Percentiles rank a stretch among this genome's conserved stretches.
phyloP scores from a whole-genome alignment of 1,140 invertebrate species.

The Eumaeus atala region DNA sequence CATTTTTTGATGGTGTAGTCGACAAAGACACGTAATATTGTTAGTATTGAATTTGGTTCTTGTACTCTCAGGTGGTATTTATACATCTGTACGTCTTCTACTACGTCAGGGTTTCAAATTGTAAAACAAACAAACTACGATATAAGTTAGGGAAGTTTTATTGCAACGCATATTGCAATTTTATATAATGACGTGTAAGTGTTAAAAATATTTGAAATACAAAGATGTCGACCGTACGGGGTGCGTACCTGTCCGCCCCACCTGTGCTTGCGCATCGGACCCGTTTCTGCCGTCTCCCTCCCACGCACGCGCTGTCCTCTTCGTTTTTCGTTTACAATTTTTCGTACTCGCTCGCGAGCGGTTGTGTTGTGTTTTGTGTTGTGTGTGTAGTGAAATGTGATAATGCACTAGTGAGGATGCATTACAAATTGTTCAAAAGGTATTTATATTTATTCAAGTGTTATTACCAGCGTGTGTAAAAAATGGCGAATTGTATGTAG shows the following conservation, averaged over 20 bases:
- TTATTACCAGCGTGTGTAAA: neutral
- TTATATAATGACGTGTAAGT: conserved; percentile 5
- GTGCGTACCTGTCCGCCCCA: conserved; percentile 31
- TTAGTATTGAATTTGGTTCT: too few species aligned
- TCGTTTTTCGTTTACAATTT: conserved; percentile 41
- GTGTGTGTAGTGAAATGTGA: conserved; percentile 32
- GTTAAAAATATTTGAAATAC: conserved; percentile 11
- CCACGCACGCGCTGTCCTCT: conserved; percentile 29
- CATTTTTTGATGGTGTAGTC: too few species aligned
- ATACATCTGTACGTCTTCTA: too few species aligned
- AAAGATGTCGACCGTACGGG: conserved; percentile 5
- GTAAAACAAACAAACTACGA: too few species aligned
- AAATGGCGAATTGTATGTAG: too few species aligned
- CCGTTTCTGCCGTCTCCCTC: conserved; percentile 40
- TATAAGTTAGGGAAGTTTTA: too few species aligned
- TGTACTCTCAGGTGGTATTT: too few species aligned
- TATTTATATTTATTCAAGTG: conserved; percentile 32
- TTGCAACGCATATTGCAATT: too few species aligned
- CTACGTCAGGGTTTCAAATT: too few species aligned
- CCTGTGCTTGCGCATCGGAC: conserved; percentile 36
- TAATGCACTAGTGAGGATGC: conserved; percentile 41
- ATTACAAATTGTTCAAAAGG: conserved; percentile 65
- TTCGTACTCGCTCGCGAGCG: conserved; percentile 37
- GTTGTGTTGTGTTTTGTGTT: conserved; percentile 38
- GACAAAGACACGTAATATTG: too few species aligned